Evolutionary conservation across 2,113 vertebrate genomes (phyloP), one percentile per base, ranked within the genome.

Genomic region (Philantomba maxwellii): DNA sequence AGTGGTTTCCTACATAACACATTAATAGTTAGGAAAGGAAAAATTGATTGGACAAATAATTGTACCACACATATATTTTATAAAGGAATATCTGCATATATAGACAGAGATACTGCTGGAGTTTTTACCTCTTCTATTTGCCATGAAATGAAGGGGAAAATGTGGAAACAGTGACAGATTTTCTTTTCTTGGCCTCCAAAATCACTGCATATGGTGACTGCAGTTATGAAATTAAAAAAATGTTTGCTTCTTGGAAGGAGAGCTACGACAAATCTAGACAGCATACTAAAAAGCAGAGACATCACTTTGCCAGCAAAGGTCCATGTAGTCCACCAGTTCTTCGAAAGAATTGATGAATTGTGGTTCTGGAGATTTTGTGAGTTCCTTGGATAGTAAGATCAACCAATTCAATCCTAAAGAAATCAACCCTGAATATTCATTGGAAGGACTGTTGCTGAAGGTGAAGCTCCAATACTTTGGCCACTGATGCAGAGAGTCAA

Each of bases 1-100:
- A 96, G 95, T 98, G 86, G 96, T 97, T 97, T 93, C 95, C 94
- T 93, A 57, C 75, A 90, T 64, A 96, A 91, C 36, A 89, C 86
- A 91, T 97, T 97, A 96, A 92, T 96, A 88, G 85, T 94, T 84
- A 73, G 93, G 55, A 95, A 85, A 89, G 92, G 53, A 89, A 95
- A 94, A 45, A 47, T 19, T 6, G 3, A 94, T 77, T 39, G 21
- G 53, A 4, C 13, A 47, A 73, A 89, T 33, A 75, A 82, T 83
- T 66, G 16, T 12, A 28, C 55, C 10, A 4, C 6, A 25, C 1
- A 45, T 23, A 64, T 3, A n/a, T n/a, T n/a, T n/a, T n/a, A 39
- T 5, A 66, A 91, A 96, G n/a, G 43, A 78, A 73, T 4, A 19
- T 43, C 0, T n/a, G 70, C 78, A 85, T 9, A 96, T 23, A 15